phyloP scores from a whole-genome alignment of 2,797 vertebrate genomes.

The Gallinago solitaria region DNA sequence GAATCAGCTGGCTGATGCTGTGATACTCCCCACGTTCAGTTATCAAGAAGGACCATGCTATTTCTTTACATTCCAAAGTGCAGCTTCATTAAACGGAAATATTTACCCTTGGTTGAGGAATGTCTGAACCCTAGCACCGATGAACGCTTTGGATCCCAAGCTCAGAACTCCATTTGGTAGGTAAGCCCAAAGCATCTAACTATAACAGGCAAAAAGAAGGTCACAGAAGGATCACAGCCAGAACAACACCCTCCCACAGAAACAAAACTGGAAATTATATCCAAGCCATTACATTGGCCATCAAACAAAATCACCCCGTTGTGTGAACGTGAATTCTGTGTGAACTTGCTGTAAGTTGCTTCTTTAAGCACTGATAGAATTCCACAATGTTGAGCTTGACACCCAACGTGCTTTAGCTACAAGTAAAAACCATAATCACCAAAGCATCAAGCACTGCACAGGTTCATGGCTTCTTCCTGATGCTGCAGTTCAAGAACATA shows the following conservation, averaged over 20 bases:
- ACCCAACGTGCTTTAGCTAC: background rate
- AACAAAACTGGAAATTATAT: background rate
- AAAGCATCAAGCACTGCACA: background rate
- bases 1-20: background rate
- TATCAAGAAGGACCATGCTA: background rate
- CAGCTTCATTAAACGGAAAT: background rate
- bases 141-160: background rate
- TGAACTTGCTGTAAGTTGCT: background rate
- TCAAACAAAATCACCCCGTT: background rate
- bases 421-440: background rate
- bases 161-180: background rate
- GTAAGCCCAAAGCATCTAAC: background rate
- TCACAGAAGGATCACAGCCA: background rate
- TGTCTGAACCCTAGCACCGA: background rate
- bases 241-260: background rate
- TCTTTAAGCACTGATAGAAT: background rate
- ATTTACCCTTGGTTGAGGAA: background rate
- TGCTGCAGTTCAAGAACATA: background rate
- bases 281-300: background rate
- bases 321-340: too few relatives aligned
- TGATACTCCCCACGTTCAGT: background rate
- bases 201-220: background rate
- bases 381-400: background rate
- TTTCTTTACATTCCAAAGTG: background rate
- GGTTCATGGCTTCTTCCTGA: background rate